These are phyloP conservation scores for Molossus alvarezi DNA, from an alignment of 2,797 vertebrate species.

Conservation along the genomic window DNA sequence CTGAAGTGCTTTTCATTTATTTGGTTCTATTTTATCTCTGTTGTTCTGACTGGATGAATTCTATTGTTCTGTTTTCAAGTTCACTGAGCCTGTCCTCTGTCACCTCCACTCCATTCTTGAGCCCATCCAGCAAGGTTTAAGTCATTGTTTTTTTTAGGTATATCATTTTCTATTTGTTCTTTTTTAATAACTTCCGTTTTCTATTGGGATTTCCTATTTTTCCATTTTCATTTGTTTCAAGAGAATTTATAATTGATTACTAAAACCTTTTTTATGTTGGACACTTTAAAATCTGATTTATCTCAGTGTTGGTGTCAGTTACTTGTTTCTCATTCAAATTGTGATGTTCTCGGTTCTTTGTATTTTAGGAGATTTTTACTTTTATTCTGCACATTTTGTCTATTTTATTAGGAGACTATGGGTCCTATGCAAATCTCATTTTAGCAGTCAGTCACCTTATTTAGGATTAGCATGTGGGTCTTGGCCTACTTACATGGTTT, in stretches of 20 bases:
- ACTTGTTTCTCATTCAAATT: conserved; percentile 3
- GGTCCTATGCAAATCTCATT: background rate
- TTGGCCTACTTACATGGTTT: background rate
- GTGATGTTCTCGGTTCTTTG: background rate
- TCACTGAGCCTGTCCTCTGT: background rate
- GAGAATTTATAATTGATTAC: background rate
- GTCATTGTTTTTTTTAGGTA: background rate
- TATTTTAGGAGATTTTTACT: background rate
- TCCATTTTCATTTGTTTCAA: conserved; percentile 24
- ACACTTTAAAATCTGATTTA: conserved; percentile 6
- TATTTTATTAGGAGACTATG: background rate
- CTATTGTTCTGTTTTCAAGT: background rate
- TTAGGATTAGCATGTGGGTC: background rate
- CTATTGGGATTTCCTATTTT: background rate
- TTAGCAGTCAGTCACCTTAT: background rate
- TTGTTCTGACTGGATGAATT: background rate
- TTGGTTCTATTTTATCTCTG: background rate
- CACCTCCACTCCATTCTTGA: background rate
- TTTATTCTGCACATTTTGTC: background rate
- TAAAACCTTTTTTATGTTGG: background rate
- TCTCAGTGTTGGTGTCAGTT: background rate
- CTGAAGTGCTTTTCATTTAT: background rate
- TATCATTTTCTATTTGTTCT: background rate
- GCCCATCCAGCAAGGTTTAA: background rate
- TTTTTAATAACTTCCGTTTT: background rate